phyloP scores from a whole-genome alignment of 2,888 invertebrate species.

The Magallana nippona region DNA sequence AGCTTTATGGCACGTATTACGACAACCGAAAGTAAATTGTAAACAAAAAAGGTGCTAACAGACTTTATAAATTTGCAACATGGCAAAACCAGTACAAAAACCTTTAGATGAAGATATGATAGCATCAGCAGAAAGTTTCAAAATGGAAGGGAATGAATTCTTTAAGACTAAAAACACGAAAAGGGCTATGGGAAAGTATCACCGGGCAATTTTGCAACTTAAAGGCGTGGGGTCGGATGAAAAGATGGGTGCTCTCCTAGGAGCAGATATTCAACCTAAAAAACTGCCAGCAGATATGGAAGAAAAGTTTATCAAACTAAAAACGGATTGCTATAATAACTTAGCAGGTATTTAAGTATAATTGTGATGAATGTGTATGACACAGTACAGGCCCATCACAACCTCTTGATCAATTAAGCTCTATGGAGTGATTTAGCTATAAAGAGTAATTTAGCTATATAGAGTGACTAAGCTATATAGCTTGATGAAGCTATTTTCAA shows the following conservation, averaged over 20 bases:
- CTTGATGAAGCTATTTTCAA: too few relatives aligned
- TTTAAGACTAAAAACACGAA: conserved; percentile 70
- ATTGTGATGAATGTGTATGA: too few relatives aligned
- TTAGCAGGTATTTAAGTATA: conserved; percentile 70
- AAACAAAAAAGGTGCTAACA: neutral
- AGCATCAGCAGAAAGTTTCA: conserved; percentile 67
- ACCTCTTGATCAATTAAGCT: too few relatives aligned
- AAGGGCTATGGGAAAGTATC: conserved; percentile 76
- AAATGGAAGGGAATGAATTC: conserved; percentile 73
- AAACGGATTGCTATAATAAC: conserved; percentile 76
- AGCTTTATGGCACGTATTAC: neutral
- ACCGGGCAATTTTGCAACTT: conserved; percentile 74
- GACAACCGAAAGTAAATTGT: conserved; percentile 32
- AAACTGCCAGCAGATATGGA: conserved; percentile 58
- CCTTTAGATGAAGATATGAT: conserved; percentile 62
- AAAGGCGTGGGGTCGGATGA: conserved; percentile 66
- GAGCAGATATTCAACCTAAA: conserved; percentile 51
- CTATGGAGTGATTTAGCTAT: too few relatives aligned
- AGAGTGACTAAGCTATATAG: too few relatives aligned
- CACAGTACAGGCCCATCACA: too few relatives aligned
- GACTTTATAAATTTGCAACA: neutral
- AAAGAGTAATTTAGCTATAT: too few relatives aligned
- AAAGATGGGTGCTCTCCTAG: conserved; percentile 54
- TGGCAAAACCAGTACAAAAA: conserved; percentile 38
- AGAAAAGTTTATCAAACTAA: conserved; percentile 61